Evolutionary conservation across 2,888 invertebrate genomes (phyloP).

Genomic region (Dendrolimus houi): DNA sequence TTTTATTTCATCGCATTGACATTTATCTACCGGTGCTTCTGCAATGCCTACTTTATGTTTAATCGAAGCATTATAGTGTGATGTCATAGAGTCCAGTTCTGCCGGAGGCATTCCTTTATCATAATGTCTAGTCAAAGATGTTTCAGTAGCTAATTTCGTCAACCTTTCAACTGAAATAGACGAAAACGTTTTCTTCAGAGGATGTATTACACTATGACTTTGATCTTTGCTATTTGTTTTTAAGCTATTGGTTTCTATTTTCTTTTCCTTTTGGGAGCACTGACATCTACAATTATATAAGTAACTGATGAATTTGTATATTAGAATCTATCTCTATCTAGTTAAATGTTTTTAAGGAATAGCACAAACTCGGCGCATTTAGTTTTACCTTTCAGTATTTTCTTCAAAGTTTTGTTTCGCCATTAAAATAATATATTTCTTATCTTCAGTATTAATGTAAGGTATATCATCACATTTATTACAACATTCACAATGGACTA

Average conservation of each 20-base stretch:
- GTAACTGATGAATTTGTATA: not conserved
- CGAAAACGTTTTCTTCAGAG: conserved; percentile 11
- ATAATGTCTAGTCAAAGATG: too few species aligned
- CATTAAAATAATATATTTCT: conserved; percentile 21
- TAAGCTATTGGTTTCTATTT: conserved; percentile 1
- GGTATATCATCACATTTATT: conserved; percentile 10
- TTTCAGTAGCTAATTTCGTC: not conserved
- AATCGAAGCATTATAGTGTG: not conserved
- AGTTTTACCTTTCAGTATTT: not conserved
- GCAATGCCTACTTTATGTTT: not conserved
- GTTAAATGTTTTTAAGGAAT: too few species aligned
- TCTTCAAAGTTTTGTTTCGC: conserved; percentile 10
- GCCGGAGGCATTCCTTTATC: too few species aligned
- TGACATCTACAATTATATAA: conserved; percentile 6
- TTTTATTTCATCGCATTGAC: not conserved
- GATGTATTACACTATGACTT: conserved; percentile 5
- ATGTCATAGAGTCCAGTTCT: not conserved
- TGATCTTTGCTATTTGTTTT: conserved; percentile 2
- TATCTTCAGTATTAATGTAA: conserved; percentile 7
- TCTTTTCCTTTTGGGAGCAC: conserved; percentile 7
- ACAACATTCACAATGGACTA: conserved; percentile 27
- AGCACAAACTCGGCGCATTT: not conserved
- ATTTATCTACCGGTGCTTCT: not conserved
- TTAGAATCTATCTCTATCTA: too few species aligned
- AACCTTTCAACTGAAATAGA: conserved; percentile 9